Base-by-base conservation (phyloP, 2,888 invertebrate genomes). In the Chloromyia formosa region DNA sequence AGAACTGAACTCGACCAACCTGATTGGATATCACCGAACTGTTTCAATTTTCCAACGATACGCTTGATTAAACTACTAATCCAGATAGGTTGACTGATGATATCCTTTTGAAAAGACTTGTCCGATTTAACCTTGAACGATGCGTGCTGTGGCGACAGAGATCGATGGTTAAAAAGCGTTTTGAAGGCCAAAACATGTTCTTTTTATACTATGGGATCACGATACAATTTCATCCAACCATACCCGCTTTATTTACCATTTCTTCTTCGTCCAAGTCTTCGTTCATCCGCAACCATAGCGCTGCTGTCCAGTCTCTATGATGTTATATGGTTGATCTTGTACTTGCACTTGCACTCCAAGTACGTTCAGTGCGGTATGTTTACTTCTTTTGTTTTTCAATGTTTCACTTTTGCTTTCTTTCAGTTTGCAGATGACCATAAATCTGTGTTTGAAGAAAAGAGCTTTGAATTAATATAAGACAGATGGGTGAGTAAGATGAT, bases 171-270 rank as follows among this genome's bases (percentile, higher is more conserved):
- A 74, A 58, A 22, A 66, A 68, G 54, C 53, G 54, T 56, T 66
- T 54, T 58, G 74, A 74, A 74, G 74, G 74, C 74, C 74, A 54
- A 54, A 74, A 74, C 74, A 74, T 53, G 74, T 74, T 66, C 66
- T 74, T 66, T 74, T 74, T 74, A 74, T 66, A 74, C n/a, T 35
- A 61, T 22, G 23, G 18, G 45, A 61, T 20, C 18, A 27, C 49
- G 35, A 9, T 35, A 7, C 27, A 35, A 35, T 7, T 35, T 7
- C 7, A 7, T 4, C 73, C 2, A n/a, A 49, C 10, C n/a, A 22
- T 22, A 1, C 2, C 23, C 10, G 61, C 45, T 27, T 73, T 49
- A 53, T 7, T 64, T 49, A 73, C 53, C 62, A 73, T 53, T 73
- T 62, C 64, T 73, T 23, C 68, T 66, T 45, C 66, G 2, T n/a